phyloP scores from a whole-genome alignment of 2,113 vertebrate genomes.

The Clupea harengus region DNA sequence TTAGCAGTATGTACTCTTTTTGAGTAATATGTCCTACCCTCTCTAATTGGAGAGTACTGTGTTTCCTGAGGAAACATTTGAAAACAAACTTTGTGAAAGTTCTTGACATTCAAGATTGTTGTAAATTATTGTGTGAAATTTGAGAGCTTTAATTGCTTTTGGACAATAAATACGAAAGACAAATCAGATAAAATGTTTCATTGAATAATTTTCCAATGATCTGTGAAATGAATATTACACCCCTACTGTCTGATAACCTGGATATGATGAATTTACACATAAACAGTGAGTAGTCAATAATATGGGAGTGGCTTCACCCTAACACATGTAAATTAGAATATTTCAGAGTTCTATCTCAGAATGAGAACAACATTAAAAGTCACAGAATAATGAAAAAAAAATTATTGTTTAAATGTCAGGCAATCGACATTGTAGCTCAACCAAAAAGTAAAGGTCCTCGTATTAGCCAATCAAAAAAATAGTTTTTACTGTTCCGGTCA shows the following conservation, averaged over 20 bases:
- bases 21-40: background rate
- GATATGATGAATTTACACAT: background rate
- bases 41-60: background rate
- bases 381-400: no score
- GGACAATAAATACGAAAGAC: slow-evolving; percentile 14
- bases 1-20: background rate
- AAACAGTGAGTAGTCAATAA: background rate
- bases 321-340: background rate
- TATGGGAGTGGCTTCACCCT: background rate
- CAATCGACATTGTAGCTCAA: no score
- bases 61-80: background rate
- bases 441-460: no score
- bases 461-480: no score
- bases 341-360: background rate
- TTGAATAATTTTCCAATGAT: background rate
- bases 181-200: background rate
- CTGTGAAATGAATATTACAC: background rate
- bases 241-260: background rate
- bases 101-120: background rate
- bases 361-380: background rate
- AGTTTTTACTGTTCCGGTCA: no score
- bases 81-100: background rate
- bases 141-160: slow-evolving; percentile 13
- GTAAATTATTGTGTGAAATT: background rate
- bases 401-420: no score